Base-by-base conservation (phyloP, 2,113 vertebrate species). In the Philantomba maxwellii region DNA sequence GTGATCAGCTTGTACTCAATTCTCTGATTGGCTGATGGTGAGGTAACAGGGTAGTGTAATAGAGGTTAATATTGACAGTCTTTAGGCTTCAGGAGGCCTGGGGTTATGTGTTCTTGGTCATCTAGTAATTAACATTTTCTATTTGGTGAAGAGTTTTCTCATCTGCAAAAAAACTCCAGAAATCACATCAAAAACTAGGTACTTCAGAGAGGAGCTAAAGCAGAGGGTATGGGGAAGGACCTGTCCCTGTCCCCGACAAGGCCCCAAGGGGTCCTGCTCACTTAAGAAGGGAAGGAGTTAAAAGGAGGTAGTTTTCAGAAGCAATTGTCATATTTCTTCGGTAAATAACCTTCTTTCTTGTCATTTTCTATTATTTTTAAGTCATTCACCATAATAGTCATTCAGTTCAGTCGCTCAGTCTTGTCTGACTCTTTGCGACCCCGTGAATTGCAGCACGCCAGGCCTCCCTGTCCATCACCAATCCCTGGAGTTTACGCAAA, bases 281-380 rank as follows among this genome's bases (percentile, higher is more conserved):
- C 11, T 25, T 25, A 73, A 73, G 15, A 87, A 17, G 10, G 4
- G 3, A 58, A 51, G 6, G 10, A 78, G 21, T 83, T 89, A 89
- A 86, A 81, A 6, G 8, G 21, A 95, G 12, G 33, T 51, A 19
- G 25, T n/a, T 33, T 81, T 66, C 26, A 91, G 55, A 70, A 47
- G 26, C 11, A 53, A 58, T 89, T 62, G 6, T 58, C 30, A 4
- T 8, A 47, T 86, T 96, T 86, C 39, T 91, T 62, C 84, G 30
- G 43, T 57, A 60, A 70, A 64, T 43, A 57, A 92, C 0, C 1
- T 70, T 45, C 26, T 77, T 88, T 92, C 64, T 80, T 93, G 36
- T 53, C 26, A 66, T 81, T 89, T 28, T 60, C 70, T 81, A 25
- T 36, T 51, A 66, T 83, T 91, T 93, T 91, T n/a, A 53, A 95